Evolutionary conservation across 1,140 invertebrate genomes (phyloP).

Genomic region (Plectrocnemia conspersa): DNA sequence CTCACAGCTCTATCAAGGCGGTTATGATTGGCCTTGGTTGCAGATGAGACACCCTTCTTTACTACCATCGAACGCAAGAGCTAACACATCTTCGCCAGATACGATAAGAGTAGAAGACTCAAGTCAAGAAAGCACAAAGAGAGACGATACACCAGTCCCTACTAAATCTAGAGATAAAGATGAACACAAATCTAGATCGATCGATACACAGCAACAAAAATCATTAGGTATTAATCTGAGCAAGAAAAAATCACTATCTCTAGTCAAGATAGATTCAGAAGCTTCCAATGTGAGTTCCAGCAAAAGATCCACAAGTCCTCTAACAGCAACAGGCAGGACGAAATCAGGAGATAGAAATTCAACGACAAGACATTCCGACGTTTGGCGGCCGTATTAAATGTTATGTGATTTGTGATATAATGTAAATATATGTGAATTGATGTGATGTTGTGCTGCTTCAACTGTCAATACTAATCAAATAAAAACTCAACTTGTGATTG

Average conservation of each 20-base stretch:
- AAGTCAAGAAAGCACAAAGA: conserved; percentile 32
- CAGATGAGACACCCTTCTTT: conserved; percentile 48
- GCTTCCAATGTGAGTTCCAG: conserved; percentile 46
- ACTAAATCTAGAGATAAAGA: conserved; percentile 10
- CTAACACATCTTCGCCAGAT: conserved; percentile 40
- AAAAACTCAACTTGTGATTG: too few species aligned
- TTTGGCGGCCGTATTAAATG: conserved; percentile 57
- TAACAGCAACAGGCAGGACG: conserved; percentile 31
- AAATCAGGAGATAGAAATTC: conserved; percentile 38
- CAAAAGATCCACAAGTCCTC: conserved; percentile 41
- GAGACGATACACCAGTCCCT: conserved; percentile 14
- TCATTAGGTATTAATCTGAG: conserved; percentile 30
- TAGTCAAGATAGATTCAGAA: conserved; percentile 36
- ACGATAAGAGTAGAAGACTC: conserved; percentile 34
- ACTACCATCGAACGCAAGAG: conserved; percentile 45
- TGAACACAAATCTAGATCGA: conserved; percentile 14
- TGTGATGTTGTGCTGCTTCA: too few species aligned
- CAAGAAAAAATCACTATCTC: conserved; percentile 27
- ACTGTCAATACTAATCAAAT: conserved; percentile 1
- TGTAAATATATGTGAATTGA: background rate
- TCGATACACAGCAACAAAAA: background rate
- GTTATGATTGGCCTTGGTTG: conserved; percentile 59
- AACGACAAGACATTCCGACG: conserved; percentile 49
- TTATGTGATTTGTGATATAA: background rate
- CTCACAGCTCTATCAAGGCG: conserved; percentile 60